Conservation (phyloP, 2,113 vertebrate species). For the Pelusios castaneus region DNA sequence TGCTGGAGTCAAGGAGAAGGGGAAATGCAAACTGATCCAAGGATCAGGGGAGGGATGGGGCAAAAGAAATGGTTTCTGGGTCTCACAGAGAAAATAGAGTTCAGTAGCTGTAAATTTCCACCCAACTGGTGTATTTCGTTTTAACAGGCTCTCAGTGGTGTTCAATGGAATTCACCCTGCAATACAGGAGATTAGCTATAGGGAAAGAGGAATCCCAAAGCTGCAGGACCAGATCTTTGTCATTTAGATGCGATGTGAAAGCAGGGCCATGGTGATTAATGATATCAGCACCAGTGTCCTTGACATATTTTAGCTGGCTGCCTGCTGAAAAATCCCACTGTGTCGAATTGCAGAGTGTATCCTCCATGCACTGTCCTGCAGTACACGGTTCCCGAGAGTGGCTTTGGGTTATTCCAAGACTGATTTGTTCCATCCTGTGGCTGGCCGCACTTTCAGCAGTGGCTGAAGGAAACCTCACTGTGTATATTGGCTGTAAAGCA, state of each 20-base stretch:
- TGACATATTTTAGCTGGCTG: background rate
- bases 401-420: accelerated
- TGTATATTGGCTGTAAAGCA: background rate
- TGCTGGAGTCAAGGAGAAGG: background rate
- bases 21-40: background rate
- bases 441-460: background rate
- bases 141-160: background rate
- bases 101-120: background rate
- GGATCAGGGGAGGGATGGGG: background rate
- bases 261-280: background rate
- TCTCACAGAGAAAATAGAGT: background rate
- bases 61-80: background rate
- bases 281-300: background rate
- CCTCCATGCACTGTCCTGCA: too few relatives aligned
- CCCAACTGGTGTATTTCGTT: too few relatives aligned
- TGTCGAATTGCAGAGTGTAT: background rate
- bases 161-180: background rate
- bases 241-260: background rate
- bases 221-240: too few relatives aligned
- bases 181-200: background rate
- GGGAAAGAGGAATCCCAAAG: background rate
- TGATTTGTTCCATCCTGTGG: slow-evolving; percentile 20
- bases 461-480: background rate
- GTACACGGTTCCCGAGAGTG: background rate
- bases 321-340: accelerated